Conservation (phyloP, 2,113 vertebrate genomes). For the Strix aluco region DNA sequence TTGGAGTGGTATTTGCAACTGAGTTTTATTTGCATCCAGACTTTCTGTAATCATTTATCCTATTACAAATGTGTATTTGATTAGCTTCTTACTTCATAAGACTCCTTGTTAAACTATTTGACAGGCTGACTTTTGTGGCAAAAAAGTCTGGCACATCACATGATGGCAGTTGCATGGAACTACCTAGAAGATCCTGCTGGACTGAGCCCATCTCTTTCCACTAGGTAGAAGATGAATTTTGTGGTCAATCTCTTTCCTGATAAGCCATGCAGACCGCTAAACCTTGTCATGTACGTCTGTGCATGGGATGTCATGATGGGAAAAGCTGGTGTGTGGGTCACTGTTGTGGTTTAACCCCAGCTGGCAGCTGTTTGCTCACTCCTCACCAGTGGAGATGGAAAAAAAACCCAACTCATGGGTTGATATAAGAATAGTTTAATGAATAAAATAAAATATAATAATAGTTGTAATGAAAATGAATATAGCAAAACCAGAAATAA, state of each 20-base stretch:
- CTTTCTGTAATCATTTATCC: neutral
- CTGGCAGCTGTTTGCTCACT: too few relatives aligned
- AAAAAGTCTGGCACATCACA: neutral
- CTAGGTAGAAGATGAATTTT: neutral
- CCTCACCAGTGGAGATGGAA: too few relatives aligned
- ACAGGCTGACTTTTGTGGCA: neutral
- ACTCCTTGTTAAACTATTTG: neutral
- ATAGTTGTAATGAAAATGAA: too few relatives aligned
- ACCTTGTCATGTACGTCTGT: neutral
- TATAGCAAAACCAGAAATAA: too few relatives aligned
- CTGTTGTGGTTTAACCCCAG: too few relatives aligned
- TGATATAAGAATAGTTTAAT: too few relatives aligned
- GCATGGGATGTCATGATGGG: fast-evolving
- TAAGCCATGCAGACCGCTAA: neutral
- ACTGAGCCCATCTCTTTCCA: neutral
- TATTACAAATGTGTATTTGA: neutral
- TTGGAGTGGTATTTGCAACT: neutral
- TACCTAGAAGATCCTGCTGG: neutral
- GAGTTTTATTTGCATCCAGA: neutral
- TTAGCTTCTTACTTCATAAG: neutral
- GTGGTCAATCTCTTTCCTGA: neutral
- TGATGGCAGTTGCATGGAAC: neutral
- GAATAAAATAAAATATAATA: too few relatives aligned
- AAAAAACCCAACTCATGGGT: too few relatives aligned
- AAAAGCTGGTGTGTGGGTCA: neutral